Conservation (phyloP, 2,888 invertebrate species). For the Amiota mariae region DNA sequence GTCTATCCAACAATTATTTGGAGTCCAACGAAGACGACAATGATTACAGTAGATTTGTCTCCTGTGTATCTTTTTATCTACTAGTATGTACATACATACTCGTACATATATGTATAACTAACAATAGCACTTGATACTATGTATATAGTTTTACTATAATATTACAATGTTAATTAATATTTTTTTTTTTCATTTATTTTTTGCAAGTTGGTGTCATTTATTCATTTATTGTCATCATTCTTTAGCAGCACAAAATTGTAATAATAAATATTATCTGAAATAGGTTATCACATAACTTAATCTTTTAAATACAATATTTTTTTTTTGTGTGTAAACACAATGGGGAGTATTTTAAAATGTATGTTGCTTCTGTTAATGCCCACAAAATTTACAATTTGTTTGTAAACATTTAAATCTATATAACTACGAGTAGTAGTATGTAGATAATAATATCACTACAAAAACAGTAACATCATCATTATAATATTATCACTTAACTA, state of each 20-base stretch:
- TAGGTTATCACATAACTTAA: conserved; percentile 40
- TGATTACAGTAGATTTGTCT: neutral
- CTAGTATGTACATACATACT: no score
- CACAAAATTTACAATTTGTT: conserved; percentile 51
- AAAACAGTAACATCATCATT: no score
- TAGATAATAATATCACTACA: no score
- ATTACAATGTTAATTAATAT: neutral
- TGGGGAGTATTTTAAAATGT: neutral
- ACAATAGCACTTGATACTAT: neutral
- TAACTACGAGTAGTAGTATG: conserved; percentile 21
- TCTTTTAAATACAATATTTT: conserved; percentile 22
- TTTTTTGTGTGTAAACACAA: neutral
- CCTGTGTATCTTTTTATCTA: conserved; percentile 12
- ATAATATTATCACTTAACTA: no score
- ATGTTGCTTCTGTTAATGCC: conserved; percentile 50
- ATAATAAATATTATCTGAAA: conserved; percentile 48
- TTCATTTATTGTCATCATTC: conserved; percentile 37
- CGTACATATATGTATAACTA: no score
- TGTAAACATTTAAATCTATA: conserved; percentile 42
- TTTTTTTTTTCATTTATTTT: neutral
- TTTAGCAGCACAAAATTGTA: conserved; percentile 17
- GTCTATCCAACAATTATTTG: conserved; percentile 21
- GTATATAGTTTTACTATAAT: no score
- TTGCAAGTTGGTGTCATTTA: conserved; percentile 17
- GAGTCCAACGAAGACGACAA: neutral